Evolutionary conservation across 2,113 vertebrate species (phyloP).

Genomic region (Terrapene triunguis): DNA sequence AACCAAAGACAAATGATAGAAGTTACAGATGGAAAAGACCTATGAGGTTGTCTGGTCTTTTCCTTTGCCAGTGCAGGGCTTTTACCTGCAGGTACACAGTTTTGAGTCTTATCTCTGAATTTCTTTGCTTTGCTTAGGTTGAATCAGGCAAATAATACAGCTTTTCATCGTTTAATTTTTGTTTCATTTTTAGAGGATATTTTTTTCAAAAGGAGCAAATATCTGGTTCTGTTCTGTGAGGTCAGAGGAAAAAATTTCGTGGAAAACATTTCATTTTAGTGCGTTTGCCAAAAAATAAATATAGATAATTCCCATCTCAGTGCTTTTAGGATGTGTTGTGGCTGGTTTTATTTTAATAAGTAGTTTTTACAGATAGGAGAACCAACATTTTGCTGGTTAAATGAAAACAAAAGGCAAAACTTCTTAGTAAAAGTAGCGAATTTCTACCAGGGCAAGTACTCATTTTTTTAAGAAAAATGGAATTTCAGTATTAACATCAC

Average conservation of each 20-base stretch:
- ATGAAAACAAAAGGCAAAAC: neutral
- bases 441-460: neutral
- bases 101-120: neutral
- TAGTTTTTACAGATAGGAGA: neutral
- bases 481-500: neutral
- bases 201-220: neutral
- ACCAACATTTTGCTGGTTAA: neutral
- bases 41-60: constrained; percentile 4
- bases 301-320: neutral
- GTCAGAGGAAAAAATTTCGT: neutral
- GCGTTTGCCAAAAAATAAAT: neutral
- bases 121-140: neutral
- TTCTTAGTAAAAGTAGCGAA: neutral
- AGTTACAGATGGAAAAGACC: neutral
- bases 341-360: neutral
- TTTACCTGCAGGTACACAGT: neutral
- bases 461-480: neutral
- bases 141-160: neutral
- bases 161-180: neutral
- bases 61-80: neutral
- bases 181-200: neutral
- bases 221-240: fast-evolving
- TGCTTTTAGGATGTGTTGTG: neutral
- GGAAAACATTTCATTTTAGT: neutral
- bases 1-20: neutral